Evolutionary conservation across 2,888 invertebrate species (phyloP), one percentile per base, ranked within the genome.

Genomic region (Pristionchus entomophagus): DNA sequence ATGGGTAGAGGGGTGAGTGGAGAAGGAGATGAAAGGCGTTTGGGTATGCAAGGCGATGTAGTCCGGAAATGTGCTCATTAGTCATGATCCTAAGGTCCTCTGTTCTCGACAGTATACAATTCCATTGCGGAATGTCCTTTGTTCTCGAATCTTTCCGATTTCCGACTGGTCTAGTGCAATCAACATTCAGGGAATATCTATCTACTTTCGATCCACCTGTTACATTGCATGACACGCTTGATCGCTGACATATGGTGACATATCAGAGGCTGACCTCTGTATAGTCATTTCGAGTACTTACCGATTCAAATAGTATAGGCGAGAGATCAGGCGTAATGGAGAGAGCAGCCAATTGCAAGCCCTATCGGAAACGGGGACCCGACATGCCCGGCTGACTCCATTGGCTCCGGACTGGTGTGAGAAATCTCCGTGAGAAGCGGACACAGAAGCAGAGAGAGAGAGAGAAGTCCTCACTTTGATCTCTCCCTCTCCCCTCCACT

Each of bases 361-460:
- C 45, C n/a, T 2, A 53, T 80, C 29, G 59, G 59, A 59, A 59
- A 59, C 17, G 38, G 38, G n/a, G n/a, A 19, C 38, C 38, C 45
- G 35, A 80, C 51, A 80, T 80, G 80, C 32, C 51, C 53, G 53
- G 29, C 51, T 80, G 73, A 53, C 53, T 80, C 51, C n/a, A n/a
- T n/a, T 19, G 49, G 14, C 49, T 22, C 29, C n/a, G 45, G 29
- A n/a, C n/a, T n/a, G n/a, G n/a, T 45, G 53, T 80, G 53, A 14
- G 80, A 53, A 51, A 53, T 56, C 53, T n/a, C 17, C 80, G 73
- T 73, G 73, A 56, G 82, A 59, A 82, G n/a, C n/a, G n/a, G n/a
- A n/a, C n/a, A n/a, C n/a, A n/a, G n/a, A n/a, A n/a, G n/a, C n/a
- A n/a, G 59, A 0, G 29, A n/a, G 38, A n/a, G 82, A 38, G 53